Percentiles rank a stretch among this genome's conserved stretches.
These are phyloP conservation scores for Ctenosaura bakeri DNA, from an alignment of 2,797 vertebrate species.

Conservation along the genomic window DNA sequence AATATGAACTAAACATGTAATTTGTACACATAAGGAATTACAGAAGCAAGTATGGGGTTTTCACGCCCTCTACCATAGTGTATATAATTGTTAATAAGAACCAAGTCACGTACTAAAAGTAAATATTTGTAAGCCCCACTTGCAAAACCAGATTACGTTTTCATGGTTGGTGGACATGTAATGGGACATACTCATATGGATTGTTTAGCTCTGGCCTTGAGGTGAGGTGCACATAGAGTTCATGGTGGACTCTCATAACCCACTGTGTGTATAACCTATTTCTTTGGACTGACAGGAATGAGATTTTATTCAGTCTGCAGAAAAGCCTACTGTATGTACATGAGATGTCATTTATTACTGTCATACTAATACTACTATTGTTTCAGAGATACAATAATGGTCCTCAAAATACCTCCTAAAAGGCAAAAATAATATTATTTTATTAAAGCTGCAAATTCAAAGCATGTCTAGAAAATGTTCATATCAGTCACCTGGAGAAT, in stretches of 20 bases:
- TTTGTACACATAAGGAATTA: not conserved
- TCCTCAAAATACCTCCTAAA: not conserved
- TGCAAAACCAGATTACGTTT: not conserved
- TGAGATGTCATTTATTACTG: not conserved
- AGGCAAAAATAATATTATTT: not conserved
- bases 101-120: not conserved
- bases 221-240: too few species aligned
- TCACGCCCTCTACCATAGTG: not conserved
- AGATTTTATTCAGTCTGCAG: not conserved
- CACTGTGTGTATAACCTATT: not conserved
- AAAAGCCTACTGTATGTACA: not conserved
- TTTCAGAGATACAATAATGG: not conserved
- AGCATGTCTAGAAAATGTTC: conserved; percentile 1
- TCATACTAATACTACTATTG: not conserved
- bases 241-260: too few species aligned
- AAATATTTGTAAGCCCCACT: too few species aligned
- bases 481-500: too few species aligned
- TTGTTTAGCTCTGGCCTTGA: too few species aligned
- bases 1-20: not conserved
- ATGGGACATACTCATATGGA: not conserved
- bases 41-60: not conserved
- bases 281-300: not conserved
- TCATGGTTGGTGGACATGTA: not conserved
- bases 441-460: not conserved
- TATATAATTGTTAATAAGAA: not conserved